phyloP scores from a whole-genome alignment of 2,113 vertebrate genomes.

The Centrocercus urophasianus region DNA sequence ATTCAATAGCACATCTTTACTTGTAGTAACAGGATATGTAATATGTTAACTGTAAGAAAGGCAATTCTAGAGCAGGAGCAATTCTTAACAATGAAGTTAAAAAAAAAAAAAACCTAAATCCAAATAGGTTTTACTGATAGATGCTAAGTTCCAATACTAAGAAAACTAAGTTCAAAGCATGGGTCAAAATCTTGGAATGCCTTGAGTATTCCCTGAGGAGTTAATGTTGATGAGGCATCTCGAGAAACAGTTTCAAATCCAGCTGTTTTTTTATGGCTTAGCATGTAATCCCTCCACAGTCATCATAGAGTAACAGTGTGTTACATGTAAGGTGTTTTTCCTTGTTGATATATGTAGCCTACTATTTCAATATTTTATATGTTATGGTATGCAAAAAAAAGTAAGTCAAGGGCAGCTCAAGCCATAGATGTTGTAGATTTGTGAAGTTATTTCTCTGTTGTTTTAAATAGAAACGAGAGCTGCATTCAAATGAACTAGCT shows the following conservation, averaged over 20 bases:
- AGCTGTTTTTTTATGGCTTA: background rate
- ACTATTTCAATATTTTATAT: background rate
- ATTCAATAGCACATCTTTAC: background rate
- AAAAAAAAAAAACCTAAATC: background rate
- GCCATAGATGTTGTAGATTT: background rate
- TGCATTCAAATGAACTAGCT: background rate
- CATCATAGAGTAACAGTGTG: background rate
- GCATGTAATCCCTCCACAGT: background rate
- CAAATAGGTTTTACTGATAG: background rate
- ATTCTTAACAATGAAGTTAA: background rate
- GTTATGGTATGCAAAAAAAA: background rate
- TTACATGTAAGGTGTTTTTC: background rate
- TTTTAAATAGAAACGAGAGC: background rate
- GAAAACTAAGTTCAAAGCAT: no score
- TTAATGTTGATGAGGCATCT: background rate
- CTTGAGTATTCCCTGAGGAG: background rate
- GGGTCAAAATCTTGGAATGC: background rate
- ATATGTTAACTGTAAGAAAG: background rate
- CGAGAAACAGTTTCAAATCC: slow-evolving; percentile 13
- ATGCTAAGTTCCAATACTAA: background rate
- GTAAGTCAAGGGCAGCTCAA: background rate
- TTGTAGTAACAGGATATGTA: background rate
- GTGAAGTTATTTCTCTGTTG: background rate
- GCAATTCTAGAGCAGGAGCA: background rate
- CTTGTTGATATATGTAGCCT: background rate